A percentile compares a stretch with the other conserved stretches of the same genome.
phyloP scores from a whole-genome alignment of 2,888 invertebrate genomes.

The Acanthosepion pharaonis region DNA sequence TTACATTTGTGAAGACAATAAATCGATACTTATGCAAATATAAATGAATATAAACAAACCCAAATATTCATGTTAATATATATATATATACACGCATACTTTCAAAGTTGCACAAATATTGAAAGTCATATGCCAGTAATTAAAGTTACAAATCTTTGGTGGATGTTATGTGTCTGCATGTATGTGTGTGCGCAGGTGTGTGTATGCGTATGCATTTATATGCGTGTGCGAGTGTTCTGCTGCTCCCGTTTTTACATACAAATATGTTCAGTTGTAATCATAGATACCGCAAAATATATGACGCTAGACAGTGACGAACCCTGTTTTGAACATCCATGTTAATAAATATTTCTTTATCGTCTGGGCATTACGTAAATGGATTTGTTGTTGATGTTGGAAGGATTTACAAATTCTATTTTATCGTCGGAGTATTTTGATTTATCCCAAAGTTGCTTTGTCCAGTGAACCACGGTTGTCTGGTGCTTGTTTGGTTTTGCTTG shows the following conservation, averaged over 20 bases:
- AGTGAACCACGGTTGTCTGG: not conserved
- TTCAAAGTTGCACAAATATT: too few relatives aligned
- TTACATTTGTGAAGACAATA: too few relatives aligned
- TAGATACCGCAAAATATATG: not conserved
- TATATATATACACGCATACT: too few relatives aligned
- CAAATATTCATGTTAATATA: too few relatives aligned
- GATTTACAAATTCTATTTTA: not conserved
- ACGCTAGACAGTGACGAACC: not conserved
- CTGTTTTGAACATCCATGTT: not conserved
- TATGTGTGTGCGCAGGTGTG: not conserved
- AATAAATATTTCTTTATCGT: not conserved
- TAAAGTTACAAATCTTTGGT: too few relatives aligned
- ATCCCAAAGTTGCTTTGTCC: not conserved
- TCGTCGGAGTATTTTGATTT: not conserved
- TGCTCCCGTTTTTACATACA: not conserved
- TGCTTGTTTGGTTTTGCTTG: not conserved
- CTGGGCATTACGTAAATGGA: not conserved
- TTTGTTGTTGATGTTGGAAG: not conserved
- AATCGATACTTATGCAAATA: too few relatives aligned
- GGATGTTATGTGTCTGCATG: too few relatives aligned
- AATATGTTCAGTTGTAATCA: too few relatives aligned
- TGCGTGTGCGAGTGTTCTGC: not conserved
- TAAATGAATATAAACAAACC: too few relatives aligned
- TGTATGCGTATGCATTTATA: not conserved
- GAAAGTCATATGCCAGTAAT: too few relatives aligned